These are phyloP conservation scores for Lysandra bellargus DNA, from an alignment of 2,888 invertebrate species.

Conservation along the genomic window DNA sequence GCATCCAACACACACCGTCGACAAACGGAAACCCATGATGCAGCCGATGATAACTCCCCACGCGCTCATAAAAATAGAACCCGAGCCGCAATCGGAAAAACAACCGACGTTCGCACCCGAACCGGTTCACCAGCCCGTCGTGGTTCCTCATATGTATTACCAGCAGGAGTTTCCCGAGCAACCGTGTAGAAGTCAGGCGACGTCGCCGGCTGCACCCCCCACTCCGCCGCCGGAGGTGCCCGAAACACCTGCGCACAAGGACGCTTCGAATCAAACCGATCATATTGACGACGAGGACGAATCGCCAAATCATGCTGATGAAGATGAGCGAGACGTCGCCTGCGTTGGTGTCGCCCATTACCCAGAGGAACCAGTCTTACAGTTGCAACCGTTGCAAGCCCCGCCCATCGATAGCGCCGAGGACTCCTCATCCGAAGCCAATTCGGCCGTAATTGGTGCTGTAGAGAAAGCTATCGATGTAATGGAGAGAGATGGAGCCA, in stretches of 20 bases:
- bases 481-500: conserved; percentile 65
- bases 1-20: conserved; percentile 55
- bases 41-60: conserved; percentile 73
- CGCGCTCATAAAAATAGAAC: conserved; percentile 86
- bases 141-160: conserved; percentile 80
- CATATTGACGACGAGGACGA: conserved; percentile 86
- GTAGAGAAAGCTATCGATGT: conserved; percentile 71
- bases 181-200: conserved; percentile 77
- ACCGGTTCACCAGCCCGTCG: conserved; percentile 73
- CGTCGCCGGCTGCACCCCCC: conserved; percentile 82
- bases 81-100: conserved; percentile 79
- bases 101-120: conserved; percentile 70
- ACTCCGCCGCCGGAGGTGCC: conserved; percentile 76
- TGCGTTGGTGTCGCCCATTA: conserved; percentile 75
- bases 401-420: conserved; percentile 63
- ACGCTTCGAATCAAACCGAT: conserved; percentile 92
- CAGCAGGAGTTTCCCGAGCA: conserved; percentile 74
- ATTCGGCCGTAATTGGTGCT: conserved; percentile 58
- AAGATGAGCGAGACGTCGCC: conserved; percentile 70
- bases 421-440: conserved; percentile 67
- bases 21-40: conserved; percentile 75
- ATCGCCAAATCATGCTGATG: conserved; percentile 69
- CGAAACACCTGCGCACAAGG: conserved; percentile 84
- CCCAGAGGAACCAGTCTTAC: conserved; percentile 58
- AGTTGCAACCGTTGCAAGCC: conserved; percentile 50